phyloP scores from a whole-genome alignment of 2,113 vertebrate species.

The Ivindomyrus marchei region DNA sequence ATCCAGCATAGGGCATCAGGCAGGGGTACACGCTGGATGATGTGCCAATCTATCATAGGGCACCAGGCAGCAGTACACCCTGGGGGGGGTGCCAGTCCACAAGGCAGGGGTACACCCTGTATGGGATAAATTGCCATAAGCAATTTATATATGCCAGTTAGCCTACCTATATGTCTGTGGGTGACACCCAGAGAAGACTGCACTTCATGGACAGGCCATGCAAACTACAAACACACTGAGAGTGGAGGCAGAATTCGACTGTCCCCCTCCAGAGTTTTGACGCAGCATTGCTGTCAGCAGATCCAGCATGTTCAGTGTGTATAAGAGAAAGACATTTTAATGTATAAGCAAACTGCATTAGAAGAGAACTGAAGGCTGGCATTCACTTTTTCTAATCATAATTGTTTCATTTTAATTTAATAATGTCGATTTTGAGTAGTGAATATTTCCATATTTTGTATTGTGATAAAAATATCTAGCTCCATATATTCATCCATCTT shows the following conservation, averaged over 20 bases:
- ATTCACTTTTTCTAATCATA: neutral
- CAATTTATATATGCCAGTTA: neutral
- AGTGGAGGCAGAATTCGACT: neutral
- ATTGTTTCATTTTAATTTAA: neutral
- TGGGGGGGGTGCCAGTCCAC: neutral
- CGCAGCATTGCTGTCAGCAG: neutral
- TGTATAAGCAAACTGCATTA: neutral
- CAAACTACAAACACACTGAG: neutral
- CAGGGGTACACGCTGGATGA: neutral
- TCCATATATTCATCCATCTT: neutral
- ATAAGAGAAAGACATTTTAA: neutral
- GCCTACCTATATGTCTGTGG: neutral
- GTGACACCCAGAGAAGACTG: neutral
- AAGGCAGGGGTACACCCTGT: too few relatives aligned
- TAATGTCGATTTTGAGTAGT: neutral
- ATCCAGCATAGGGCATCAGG: neutral
- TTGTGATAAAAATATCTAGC: neutral
- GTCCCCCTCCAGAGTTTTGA: neutral
- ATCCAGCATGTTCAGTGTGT: neutral
- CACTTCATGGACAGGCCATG: neutral
- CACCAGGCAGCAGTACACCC: neutral
- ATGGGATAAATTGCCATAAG: neutral
- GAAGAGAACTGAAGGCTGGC: neutral
- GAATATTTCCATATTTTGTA: neutral
- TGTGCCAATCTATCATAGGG: neutral